A percentile compares a stretch with the other conserved stretches of the same genome.
phyloP scores from a whole-genome alignment of 2,113 vertebrate species.

The Chelonoidis abingdonii region DNA sequence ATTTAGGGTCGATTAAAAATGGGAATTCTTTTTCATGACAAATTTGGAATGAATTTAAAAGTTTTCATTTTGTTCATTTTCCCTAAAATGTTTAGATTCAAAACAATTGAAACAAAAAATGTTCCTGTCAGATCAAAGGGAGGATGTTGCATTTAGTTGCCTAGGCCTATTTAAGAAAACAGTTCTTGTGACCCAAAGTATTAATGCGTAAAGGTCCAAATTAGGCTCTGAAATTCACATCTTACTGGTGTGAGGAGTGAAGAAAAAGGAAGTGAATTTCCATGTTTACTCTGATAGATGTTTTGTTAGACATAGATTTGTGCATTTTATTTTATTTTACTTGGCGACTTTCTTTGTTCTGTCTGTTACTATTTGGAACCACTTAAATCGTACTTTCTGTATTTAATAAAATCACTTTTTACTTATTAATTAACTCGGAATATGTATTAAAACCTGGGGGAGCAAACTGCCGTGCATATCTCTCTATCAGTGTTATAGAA shows the following conservation, averaged over 20 bases:
- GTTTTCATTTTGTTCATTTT: background rate
- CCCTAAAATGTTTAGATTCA: background rate
- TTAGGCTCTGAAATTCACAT: background rate
- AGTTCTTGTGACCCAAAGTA: background rate
- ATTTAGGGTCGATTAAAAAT: background rate
- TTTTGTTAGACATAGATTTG: background rate
- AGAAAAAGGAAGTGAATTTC: background rate
- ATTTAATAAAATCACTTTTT: too few species aligned
- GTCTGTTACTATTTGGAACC: too few species aligned
- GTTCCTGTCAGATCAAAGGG: background rate
- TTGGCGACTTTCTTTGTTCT: too few species aligned
- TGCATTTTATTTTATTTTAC: too few species aligned
- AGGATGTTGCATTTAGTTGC: background rate
- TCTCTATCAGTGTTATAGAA: too few species aligned
- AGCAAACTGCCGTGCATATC: too few species aligned
- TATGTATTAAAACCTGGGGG: too few species aligned
- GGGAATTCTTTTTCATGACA: background rate
- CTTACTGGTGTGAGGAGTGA: background rate
- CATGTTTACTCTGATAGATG: background rate
- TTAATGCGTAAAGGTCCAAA: background rate
- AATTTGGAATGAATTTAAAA: background rate
- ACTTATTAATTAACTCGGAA: too few species aligned
- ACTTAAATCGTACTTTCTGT: too few species aligned
- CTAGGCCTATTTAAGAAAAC: background rate
- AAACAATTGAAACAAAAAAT: background rate